These are phyloP conservation scores for Pantherophis vulpinus DNA, from an alignment of 2,797 vertebrate species.

Conservation along the genomic window DNA sequence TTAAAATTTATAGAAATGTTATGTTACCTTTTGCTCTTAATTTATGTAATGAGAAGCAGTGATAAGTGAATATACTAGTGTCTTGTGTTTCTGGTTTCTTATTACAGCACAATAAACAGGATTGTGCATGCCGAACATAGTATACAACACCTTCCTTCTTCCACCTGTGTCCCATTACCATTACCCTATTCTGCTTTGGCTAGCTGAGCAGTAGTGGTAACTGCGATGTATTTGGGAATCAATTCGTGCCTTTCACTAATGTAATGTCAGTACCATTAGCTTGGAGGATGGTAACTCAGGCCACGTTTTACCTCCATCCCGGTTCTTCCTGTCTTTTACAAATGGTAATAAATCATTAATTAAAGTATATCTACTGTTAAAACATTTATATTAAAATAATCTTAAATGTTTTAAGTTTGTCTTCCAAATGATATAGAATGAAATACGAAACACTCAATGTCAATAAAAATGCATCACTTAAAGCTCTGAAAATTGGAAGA, in stretches of 20 bases:
- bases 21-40: slow-evolving; percentile 32
- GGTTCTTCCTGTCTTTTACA: not conserved
- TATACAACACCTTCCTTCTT: not conserved
- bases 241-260: not conserved
- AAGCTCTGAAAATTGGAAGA: not conserved
- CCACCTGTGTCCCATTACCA: not conserved
- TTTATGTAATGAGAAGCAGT: not conserved
- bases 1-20: slow-evolving; percentile 26
- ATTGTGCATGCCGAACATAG: not conserved
- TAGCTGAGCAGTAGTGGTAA: not conserved
- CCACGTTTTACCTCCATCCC: not conserved
- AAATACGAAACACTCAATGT: not conserved
- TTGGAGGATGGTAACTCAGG: not conserved
- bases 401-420: not conserved
- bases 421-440: not conserved
- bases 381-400: not conserved
- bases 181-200: not conserved
- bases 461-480: not conserved
- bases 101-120: not conserved
- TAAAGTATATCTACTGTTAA: not conserved
- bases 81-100: too few species aligned
- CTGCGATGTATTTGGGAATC: not conserved
- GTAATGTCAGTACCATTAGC: not conserved
- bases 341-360: not conserved
- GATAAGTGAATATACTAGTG: not conserved